Conservation (phyloP, 1,140 invertebrate genomes). For the Drosophila tani region DNA sequence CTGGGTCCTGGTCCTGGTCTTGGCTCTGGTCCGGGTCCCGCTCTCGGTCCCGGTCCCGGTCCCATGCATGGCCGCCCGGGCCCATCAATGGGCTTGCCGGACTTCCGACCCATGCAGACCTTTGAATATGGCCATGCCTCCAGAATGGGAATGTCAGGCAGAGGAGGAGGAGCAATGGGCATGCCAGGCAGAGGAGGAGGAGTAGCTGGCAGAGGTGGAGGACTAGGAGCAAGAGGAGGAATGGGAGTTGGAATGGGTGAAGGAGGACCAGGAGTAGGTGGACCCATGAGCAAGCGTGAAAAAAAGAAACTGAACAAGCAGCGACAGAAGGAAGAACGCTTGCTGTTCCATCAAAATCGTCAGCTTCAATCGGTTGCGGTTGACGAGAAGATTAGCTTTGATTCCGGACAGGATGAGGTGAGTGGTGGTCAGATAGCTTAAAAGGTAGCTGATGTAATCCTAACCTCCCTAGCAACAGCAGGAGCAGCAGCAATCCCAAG, state of each 20-base stretch:
- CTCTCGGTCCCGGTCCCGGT: not conserved
- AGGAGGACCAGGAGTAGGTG: not conserved
- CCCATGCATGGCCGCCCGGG: not conserved
- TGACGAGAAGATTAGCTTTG: not conserved
- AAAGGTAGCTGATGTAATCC: not conserved
- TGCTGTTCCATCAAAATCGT: conserved; percentile 32
- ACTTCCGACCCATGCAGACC: conserved; percentile 86
- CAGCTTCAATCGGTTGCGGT: conserved; percentile 5
- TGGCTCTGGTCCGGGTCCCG: not conserved
- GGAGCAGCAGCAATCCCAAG: not conserved
- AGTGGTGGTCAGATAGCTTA: not conserved
- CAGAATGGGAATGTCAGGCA: not conserved
- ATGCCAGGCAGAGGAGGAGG: conserved; percentile 2
- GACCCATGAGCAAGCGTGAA: conserved; percentile 39
- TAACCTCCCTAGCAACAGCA: not conserved
- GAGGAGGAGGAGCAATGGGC: not conserved
- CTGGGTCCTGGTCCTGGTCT: not conserved
- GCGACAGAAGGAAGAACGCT: conserved; percentile 24
- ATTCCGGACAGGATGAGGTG: conserved; percentile 23
- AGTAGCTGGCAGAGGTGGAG: conserved; percentile 1
- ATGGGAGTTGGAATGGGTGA: not conserved
- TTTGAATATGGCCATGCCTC: conserved; percentile 88
- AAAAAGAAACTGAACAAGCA: conserved; percentile 53
- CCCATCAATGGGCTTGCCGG: conserved; percentile 12
- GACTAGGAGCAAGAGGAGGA: not conserved